Conservation (phyloP, 2,113 vertebrate genomes). For the Oreochromis tanganicae region DNA sequence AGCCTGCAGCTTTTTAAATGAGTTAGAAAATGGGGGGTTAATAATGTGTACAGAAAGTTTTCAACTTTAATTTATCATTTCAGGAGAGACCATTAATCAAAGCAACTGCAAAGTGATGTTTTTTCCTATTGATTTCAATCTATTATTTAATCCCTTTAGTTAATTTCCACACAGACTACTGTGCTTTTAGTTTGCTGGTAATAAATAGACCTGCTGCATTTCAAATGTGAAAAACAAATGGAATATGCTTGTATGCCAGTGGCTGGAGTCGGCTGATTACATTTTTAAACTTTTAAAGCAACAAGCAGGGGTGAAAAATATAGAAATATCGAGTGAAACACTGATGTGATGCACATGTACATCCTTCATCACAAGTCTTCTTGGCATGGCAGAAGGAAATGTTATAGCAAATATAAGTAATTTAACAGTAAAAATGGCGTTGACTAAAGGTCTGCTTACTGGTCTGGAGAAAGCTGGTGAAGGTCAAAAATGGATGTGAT, state of each 20-base stretch:
- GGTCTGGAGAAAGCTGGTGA: neutral
- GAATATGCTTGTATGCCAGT: neutral
- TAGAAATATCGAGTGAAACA: neutral
- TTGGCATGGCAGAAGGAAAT: neutral
- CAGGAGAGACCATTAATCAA: conserved; percentile 64
- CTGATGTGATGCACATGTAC: neutral
- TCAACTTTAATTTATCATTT: conserved; percentile 69
- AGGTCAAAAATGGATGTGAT: neutral
- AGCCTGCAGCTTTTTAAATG: conserved; percentile 78
- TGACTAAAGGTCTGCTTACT: neutral
- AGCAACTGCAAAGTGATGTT: conserved; percentile 47
- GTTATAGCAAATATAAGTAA: neutral
- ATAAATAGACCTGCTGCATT: neutral
- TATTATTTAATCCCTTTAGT: conserved; percentile 48
- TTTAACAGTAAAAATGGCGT: neutral
- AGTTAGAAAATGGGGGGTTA: conserved; percentile 75
- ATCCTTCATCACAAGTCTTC: neutral
- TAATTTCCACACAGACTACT: conserved; percentile 38
- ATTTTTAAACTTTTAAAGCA: neutral
- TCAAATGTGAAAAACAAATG: neutral
- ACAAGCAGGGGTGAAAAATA: neutral
- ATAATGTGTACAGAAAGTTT: conserved; percentile 66
- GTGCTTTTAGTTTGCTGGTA: neutral
- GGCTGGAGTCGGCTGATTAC: neutral
- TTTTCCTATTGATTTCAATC: conserved; percentile 69